Evolutionary conservation across 1,140 invertebrate species (phyloP), one percentile per base, ranked within the genome.

Genomic region (Bombus superbus): DNA sequence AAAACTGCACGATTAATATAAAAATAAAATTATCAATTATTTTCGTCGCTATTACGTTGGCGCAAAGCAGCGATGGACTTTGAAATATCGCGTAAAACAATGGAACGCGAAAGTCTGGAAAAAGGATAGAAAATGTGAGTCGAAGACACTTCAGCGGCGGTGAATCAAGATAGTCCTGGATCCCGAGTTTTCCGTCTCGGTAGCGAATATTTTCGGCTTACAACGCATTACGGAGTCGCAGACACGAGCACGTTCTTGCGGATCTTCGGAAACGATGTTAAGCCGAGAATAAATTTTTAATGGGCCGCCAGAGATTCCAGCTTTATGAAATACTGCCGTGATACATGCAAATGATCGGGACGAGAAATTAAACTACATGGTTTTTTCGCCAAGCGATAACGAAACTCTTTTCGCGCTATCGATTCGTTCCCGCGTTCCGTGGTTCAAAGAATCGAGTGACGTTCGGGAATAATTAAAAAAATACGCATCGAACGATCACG

Each of bases 281-380:
- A 89, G 88, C 88, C 88, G 74, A 83, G 88, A 86, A 83, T 89
- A 89, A 89, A 89, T 89, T 89, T 89, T 89, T 89, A 89, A 89
- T 89, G 88, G 80, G 80, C 84, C 85, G 84, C 71, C 85, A 66
- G 87, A 83, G 81, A 64, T 77, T 62, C 57, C 47, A 40, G 76
- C 76, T 83, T 86, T 81, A 73, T 81, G 72, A 86, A 89, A 88
- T 81, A 89, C 77, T 89, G 80, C 84, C 74, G 64, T 75, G 76
- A 88, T 89, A 89, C 73, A 89, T 79, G 88, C 84, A 44, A 89
- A 77, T 57, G 85, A 89, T 89, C 87, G 87, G 64, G 28, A 74
- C 57, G 22, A 74, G 25, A n/a, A 81, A 81, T 85, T 85, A 85
- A 85, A 81, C 35, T 38, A 28, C 53, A 32, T n/a, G n/a, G 38